Evolutionary conservation across 2,113 vertebrate genomes (phyloP).

Genomic region (Misgurnus anguillicaudatus): DNA sequence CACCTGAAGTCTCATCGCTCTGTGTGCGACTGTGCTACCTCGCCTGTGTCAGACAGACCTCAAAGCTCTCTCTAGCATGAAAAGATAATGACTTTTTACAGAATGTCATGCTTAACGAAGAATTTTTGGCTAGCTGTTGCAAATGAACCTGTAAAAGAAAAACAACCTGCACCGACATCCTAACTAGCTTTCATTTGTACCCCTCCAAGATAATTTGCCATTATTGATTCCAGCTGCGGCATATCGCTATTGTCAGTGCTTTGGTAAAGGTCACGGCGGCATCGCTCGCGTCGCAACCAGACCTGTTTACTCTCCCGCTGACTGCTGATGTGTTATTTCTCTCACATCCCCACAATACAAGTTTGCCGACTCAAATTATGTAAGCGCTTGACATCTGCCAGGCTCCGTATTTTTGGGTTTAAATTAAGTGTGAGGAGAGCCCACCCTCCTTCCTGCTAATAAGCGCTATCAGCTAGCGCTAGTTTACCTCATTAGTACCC

Average conservation of each 20-base stretch:
- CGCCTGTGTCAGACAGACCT: not conserved
- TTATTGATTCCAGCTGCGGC: slow-evolving; percentile 69
- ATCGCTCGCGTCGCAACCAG: slow-evolving; percentile 57
- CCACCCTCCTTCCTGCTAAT: slow-evolving; percentile 91
- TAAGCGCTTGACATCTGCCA: slow-evolving; percentile 92
- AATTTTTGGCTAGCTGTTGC: not conserved
- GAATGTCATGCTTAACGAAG: not conserved
- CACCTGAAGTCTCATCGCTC: not conserved
- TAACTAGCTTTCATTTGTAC: slow-evolving; percentile 70
- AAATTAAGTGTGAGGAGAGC: slow-evolving; percentile 87
- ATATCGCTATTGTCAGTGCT: slow-evolving; percentile 69
- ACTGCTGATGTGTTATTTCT: slow-evolving; percentile 76
- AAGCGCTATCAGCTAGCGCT: slow-evolving; percentile 97
- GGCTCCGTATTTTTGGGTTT: slow-evolving; percentile 90
- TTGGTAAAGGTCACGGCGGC: slow-evolving; percentile 72
- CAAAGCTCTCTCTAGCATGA: not conserved
- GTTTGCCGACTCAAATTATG: slow-evolving; percentile 84
- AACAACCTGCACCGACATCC: slow-evolving; percentile 56
- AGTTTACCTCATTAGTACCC: slow-evolving; percentile 98
- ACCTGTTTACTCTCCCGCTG: slow-evolving; percentile 74
- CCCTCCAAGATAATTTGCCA: slow-evolving; percentile 70
- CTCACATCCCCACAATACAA: slow-evolving; percentile 86
- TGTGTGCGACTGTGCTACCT: not conserved
- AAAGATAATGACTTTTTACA: not conserved
- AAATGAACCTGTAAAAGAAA: no score